Conservation (phyloP, 64 coral and sea anemone species). For the Porites lutea region DNA sequence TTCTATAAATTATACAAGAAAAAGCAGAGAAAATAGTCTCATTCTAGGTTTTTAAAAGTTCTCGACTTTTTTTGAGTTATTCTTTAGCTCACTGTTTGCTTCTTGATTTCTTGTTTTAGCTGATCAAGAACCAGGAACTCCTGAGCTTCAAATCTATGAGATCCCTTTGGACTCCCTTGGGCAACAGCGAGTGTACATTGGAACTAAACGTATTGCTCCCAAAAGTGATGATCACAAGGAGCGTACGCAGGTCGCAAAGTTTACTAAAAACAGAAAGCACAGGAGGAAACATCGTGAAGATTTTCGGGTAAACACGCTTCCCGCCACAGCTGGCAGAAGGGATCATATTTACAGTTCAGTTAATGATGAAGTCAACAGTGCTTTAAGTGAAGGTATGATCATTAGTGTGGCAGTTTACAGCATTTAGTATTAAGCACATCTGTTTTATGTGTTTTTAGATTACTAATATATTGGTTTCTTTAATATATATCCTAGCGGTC, state of each 20-base stretch:
- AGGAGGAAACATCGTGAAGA: constrained; percentile 64
- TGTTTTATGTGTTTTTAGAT: no score
- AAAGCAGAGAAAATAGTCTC: no score
- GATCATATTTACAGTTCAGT: constrained; percentile 67
- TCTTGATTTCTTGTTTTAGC: constrained; percentile 4
- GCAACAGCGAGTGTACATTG: constrained; percentile 55
- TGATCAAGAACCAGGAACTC: constrained; percentile 69
- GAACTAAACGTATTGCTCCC: constrained; percentile 78
- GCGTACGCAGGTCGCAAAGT: background rate
- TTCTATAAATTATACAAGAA: no score
- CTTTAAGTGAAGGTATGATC: constrained; percentile 60
- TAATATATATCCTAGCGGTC: no score
- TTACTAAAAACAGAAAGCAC: constrained; percentile 26
- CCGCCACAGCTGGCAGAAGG: background rate
- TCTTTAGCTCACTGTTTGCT: background rate
- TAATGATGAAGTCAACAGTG: constrained; percentile 48
- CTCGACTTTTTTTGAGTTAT: background rate
- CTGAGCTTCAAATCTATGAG: constrained; percentile 89
- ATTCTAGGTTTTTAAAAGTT: no score
- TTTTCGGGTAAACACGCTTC: background rate
- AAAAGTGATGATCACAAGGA: constrained; percentile 39
- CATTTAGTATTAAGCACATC: no score
- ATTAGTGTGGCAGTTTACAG: no score
- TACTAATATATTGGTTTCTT: no score
- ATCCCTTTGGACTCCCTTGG: constrained; percentile 83